Conservation (phyloP, 2,797 vertebrate species). For the Acipenser transmontanus region DNA sequence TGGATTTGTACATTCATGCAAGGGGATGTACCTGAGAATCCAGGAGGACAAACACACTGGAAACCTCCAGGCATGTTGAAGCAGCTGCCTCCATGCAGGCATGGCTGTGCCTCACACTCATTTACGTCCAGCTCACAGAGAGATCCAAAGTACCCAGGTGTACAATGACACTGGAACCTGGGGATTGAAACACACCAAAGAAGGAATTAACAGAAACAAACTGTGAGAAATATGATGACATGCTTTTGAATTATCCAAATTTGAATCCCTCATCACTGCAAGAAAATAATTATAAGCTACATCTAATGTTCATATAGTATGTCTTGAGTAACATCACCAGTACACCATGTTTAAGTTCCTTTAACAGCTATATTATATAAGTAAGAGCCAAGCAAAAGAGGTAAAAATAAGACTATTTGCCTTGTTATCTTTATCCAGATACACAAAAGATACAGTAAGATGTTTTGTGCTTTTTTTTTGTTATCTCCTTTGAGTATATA, state of each 20-base stretch:
- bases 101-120: constrained; percentile 71
- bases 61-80: constrained; percentile 66
- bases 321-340: too few species aligned
- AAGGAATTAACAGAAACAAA: constrained; percentile 23
- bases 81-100: constrained; percentile 68
- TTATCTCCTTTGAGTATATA: too few species aligned
- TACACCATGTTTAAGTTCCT: too few species aligned
- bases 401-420: too few species aligned
- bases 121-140: constrained; percentile 73
- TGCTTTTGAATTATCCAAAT: background rate
- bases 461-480: too few species aligned
- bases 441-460: too few species aligned
- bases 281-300: background rate
- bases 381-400: too few species aligned
- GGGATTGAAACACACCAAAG: constrained; percentile 23
- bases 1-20: constrained; percentile 52
- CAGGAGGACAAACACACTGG: constrained; percentile 59
- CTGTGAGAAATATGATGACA: background rate
- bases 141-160: constrained; percentile 60
- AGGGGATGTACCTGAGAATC: constrained; percentile 67
- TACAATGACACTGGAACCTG: constrained; percentile 67
- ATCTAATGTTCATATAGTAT: constrained; percentile 1
- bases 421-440: too few species aligned
- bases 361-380: too few species aligned
- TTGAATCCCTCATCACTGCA: background rate